Evolutionary conservation across 1,140 invertebrate species (phyloP), one percentile per base, ranked within the genome.

Genomic region (Mesaphorura yosii): DNA sequence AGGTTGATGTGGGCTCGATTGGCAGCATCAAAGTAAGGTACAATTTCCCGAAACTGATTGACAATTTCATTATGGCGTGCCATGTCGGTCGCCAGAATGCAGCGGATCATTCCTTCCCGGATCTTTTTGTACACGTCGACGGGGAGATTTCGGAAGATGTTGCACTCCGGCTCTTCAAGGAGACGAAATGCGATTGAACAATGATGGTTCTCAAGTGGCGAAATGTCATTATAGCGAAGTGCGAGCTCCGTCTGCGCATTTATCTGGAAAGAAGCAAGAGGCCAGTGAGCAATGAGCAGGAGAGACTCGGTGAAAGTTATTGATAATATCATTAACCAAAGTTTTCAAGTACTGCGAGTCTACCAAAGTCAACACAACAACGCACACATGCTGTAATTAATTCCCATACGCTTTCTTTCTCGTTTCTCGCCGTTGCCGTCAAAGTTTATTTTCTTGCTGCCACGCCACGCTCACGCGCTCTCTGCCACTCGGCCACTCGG

Each of bases 171-270:
- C 49, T 80, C 73, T 65, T 84, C 82, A 34, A 89, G 72, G 37
- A 89, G 79, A 27, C 83, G 78, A 70, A 89, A 89, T 12, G 86
- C 81, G 40, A 88, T 83, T 26, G 85, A 87, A 67, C 86, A 89
- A 64, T 90, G 87, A 68, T 90, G 86, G 70, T 89, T 90, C 67
- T 90, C 87, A 61, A 90, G 70, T 1, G 86, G 86, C 39, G 86
- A 88, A 58, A 88, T 87, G 70, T 90, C 87, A 68, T 89, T 89
- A 70, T 89, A 90, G 55, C 85, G 76, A 45, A 89, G 74, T 7
- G 87, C 86, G 58, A 90, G 68, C 65, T 88, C 86, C 6, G 87
- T 89, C 55, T 80, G 76, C 22, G 86, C 85, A 68, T 90, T 90
- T 61, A 89, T 87, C 72, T 77, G 44, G 23, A 55, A 45, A 38